Base-by-base conservation (phyloP, 2,797 vertebrate species). In the Acomys russatus region DNA sequence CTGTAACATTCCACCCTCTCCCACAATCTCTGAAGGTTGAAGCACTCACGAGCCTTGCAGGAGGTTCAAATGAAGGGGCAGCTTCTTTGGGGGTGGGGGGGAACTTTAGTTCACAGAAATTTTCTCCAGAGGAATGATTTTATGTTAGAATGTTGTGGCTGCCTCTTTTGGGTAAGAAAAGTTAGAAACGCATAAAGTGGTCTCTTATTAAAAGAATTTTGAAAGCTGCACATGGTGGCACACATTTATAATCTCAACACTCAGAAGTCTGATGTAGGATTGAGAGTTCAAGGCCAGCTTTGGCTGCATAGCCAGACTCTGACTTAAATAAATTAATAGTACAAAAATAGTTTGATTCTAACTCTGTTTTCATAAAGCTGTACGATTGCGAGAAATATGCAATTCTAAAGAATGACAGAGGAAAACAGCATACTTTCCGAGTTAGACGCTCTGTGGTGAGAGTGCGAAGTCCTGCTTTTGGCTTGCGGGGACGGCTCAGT, bases 141-240 rank as follows among this genome's bases (percentile, higher is more conserved):
- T 18, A 90, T 11, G 33, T 22, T 9, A 76, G 33, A 38, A 49
- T 35, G 73, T 71, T 78, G 25, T 54, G 23, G 49, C 12, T 33
- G 1, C n/a, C 35, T 90, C 9, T 12, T 77, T 87, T 35, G 66
- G 25, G 9, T 82, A 90, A 82, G 64, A 89, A 92, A 94, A 35
- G 23, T 77, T 77, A 85, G 79, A 87, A 91, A 56, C 38, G 44
- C 8, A 49, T 17, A 20, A 44, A 7, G 14, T 56, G 5, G 15
- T 70, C 93, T 92, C 28, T 94, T 90, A 87, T 9, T 9, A n/a
- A 91, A 95, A 76, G 4, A 9, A 91, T 80, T 70, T 92, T 87
- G n/a, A 59, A 77, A 90, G 8, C 20, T 11, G 28, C 9, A 3
- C 5, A 0, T 66, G 22, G 22, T 35, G 87, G 11, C 30, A 28